phyloP scores from a whole-genome alignment of 2,888 invertebrate genomes.

The Clunio marinus region DNA sequence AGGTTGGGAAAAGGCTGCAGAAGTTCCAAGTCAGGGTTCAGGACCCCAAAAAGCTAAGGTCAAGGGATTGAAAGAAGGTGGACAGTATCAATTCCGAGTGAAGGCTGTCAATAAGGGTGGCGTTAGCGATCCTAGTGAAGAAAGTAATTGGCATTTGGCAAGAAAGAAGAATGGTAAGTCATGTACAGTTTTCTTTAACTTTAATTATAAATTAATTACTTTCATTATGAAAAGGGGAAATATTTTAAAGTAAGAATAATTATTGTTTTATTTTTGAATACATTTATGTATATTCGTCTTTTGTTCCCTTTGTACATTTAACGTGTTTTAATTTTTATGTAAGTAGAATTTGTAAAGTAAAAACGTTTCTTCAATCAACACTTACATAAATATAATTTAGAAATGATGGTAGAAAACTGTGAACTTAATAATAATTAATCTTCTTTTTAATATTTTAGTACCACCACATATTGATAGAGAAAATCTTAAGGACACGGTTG shows the following conservation, averaged over 20 bases:
- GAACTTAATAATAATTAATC: slow-evolving; percentile 11
- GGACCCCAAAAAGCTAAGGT: slow-evolving; percentile 67
- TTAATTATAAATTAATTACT: no score
- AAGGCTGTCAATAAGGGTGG: slow-evolving; percentile 96
- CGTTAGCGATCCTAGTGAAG: slow-evolving; percentile 84
- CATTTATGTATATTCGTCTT: not conserved
- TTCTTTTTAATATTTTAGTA: slow-evolving; percentile 55
- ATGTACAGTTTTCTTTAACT: not conserved
- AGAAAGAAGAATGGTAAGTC: slow-evolving; percentile 51
- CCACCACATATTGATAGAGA: slow-evolving; percentile 92
- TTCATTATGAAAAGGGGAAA: no score
- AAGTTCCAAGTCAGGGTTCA: slow-evolving; percentile 76
- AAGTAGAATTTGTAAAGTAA: slow-evolving; percentile 1
- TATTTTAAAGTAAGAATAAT: not conserved
- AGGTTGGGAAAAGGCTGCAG: slow-evolving; percentile 78
- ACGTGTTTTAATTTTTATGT: not conserved
- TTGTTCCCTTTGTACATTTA: not conserved
- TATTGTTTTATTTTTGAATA: not conserved
- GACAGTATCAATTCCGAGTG: slow-evolving; percentile 91
- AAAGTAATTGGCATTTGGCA: slow-evolving; percentile 86
- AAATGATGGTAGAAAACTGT: no score
- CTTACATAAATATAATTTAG: not conserved
- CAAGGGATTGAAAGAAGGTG: slow-evolving; percentile 84
- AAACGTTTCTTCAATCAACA: slow-evolving; percentile 36
- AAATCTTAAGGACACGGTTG: slow-evolving; percentile 74